Evolutionary conservation across 2,888 invertebrate genomes (phyloP), one percentile per base, ranked within the genome.

Genomic region (Tetramorium bicarinatum): DNA sequence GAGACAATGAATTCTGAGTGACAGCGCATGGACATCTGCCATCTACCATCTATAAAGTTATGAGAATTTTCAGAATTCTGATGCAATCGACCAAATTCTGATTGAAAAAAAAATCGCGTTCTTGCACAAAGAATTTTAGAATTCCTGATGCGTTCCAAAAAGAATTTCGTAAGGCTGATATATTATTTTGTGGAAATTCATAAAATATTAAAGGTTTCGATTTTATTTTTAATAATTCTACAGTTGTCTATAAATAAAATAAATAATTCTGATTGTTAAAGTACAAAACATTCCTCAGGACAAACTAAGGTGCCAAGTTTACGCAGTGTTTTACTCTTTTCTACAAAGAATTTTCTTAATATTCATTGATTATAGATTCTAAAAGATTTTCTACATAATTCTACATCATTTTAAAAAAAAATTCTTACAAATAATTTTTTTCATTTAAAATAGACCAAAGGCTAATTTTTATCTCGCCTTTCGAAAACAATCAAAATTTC

Each of bases 1-100:
- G 41, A 44, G 67, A 67, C 44, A 67, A 21, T 77, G 41, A 77
- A 56, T 56, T 66, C 41, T 25, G 44, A 25, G 29, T 25, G 71
- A 79, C 44, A 56, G 21, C 25, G 34, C 47, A 69, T 69, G 54
- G 64, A 41, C 64, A 52, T 76, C 25, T 49, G 18, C 21, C 38
- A 34, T 34, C 29, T 34, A 34, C 4, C 29, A 34, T 71, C 38
- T 71, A 21, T 54, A 7, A 54, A 11, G 54, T 54, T 54, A 38
- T 15, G 25, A 71, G 15, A 64, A 44, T 71, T 54, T 38, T 38
- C 21, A 38, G 38, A 71, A 71, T 21, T 21, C 38, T 54, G 21
- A 25, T 44, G 21, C 64, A 44, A 41, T 44, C 21, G 7, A 8
- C 8, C 21, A 25, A 25, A 44, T 44, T 66, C 15, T 66, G n/a